phyloP scores from a whole-genome alignment of 1,140 invertebrate genomes.

The Orussus abietinus region DNA sequence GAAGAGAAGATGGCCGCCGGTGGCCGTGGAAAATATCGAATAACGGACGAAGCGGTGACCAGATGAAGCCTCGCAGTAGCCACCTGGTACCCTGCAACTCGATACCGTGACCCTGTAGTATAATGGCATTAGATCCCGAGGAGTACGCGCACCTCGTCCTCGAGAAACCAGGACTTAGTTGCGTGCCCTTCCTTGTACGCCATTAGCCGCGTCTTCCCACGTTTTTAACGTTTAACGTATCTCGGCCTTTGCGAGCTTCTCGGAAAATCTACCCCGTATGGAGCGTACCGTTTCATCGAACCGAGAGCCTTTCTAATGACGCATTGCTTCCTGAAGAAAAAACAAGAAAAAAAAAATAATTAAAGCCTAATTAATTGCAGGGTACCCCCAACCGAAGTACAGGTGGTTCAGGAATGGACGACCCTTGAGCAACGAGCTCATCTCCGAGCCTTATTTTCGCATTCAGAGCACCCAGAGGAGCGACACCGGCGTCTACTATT shows the following conservation, averaged over 20 bases:
- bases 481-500: constrained; percentile 86
- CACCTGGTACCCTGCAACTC: constrained; percentile 31
- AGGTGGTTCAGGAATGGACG: constrained; percentile 84
- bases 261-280: too few relatives aligned
- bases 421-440: constrained; percentile 68
- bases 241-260: too few relatives aligned
- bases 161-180: too few relatives aligned
- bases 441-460: constrained; percentile 71
- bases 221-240: too few relatives aligned
- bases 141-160: constrained; percentile 15
- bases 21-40: constrained; percentile 38
- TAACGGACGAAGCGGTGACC: constrained; percentile 38
- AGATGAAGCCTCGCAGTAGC: constrained; percentile 39
- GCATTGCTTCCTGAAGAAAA: too few relatives aligned
- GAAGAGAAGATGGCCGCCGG: too few relatives aligned
- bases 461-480: constrained; percentile 72
- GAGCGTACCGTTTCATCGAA: too few relatives aligned
- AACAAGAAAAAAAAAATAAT: too few relatives aligned
- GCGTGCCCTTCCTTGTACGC: too few relatives aligned
- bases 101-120: constrained; percentile 39
- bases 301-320: too few relatives aligned
- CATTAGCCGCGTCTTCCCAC: too few relatives aligned
- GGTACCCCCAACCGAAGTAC: constrained; percentile 82
- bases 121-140: constrained; percentile 42
- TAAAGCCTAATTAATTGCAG: too few relatives aligned